A percentile compares a stretch with the other conserved stretches of the same genome.
Evolutionary conservation across 2,113 vertebrate genomes (phyloP).

Genomic region (Speoplatyrhinus poulsoni): DNA sequence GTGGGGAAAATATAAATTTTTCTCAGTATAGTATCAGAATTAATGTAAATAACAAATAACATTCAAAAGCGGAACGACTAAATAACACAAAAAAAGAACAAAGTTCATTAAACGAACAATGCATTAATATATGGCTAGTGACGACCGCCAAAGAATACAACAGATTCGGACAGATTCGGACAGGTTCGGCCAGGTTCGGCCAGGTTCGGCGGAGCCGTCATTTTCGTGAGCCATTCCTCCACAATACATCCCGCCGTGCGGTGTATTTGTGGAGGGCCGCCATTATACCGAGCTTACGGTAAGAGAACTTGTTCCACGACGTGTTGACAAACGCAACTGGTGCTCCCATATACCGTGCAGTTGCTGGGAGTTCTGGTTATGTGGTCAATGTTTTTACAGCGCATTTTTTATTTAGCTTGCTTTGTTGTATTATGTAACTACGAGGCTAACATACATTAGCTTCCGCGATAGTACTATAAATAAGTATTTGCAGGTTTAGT

Average conservation of each 20-base stretch:
- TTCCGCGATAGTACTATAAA: neutral
- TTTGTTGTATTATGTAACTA: neutral
- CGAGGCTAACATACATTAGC: constrained; percentile 38
- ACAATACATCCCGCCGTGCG: constrained; percentile 60
- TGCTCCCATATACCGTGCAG: neutral
- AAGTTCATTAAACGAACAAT: too few species aligned
- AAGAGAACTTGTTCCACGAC: constrained; percentile 60
- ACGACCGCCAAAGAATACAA: too few species aligned
- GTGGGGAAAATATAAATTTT: constrained; percentile 9
- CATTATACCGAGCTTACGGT: constrained; percentile 84
- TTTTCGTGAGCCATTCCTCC: constrained; percentile 50
- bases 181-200: too few species aligned
- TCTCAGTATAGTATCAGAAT: neutral
- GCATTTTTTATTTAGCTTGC: neutral
- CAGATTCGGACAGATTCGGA: too few species aligned
- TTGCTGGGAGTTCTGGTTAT: neutral
- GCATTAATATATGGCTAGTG: too few species aligned
- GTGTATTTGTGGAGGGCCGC: constrained; percentile 73
- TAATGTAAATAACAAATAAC: neutral
- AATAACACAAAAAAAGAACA: too few species aligned
- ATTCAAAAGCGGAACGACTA: too few species aligned
- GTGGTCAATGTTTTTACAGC: neutral
- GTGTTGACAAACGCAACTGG: constrained; percentile 11
- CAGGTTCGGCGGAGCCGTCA: neutral
- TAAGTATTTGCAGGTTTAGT: too few species aligned